Conservation (phyloP, 2,113 vertebrate genomes). For the Meleagris gallopavo region DNA sequence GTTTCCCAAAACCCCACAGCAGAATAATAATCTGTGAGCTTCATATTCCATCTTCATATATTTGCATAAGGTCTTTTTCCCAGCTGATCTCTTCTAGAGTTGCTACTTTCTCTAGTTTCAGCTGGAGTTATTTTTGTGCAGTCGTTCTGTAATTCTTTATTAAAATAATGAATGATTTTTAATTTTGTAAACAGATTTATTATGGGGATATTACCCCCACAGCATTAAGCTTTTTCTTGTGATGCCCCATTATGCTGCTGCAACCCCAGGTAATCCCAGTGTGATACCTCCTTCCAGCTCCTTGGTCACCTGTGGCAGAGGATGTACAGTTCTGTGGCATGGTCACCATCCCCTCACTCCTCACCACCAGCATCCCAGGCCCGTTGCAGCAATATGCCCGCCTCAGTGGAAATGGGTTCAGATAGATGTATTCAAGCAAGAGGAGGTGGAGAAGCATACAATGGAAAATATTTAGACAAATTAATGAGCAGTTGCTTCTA, state of each 20-base stretch:
- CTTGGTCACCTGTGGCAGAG: neutral
- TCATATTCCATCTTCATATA: neutral
- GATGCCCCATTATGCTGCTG: neutral
- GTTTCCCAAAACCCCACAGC: neutral
- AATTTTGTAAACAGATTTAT: neutral
- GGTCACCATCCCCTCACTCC: neutral
- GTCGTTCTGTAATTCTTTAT: neutral
- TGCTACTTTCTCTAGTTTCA: neutral
- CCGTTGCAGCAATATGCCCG: neutral
- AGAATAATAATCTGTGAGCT: constrained; percentile 26
- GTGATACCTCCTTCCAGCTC: neutral
- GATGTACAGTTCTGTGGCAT: neutral
- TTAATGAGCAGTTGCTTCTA: neutral
- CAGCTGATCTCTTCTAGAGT: neutral
- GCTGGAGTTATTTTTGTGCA: neutral
- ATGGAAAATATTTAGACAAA: neutral
- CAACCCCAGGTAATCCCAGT: rapidly evolving
- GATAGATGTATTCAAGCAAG: neutral
- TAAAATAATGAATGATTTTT: neutral
- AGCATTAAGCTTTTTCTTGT: neutral
- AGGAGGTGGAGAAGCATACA: rapidly evolving
- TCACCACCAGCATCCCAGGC: neutral
- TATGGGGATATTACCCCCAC: neutral
- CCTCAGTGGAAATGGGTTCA: neutral
- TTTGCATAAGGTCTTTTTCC: neutral